Percentiles rank a stretch among this genome's conserved stretches.
Conservation (phyloP, 2,113 vertebrate genomes). For the Hippocampus guttulatus region DNA sequence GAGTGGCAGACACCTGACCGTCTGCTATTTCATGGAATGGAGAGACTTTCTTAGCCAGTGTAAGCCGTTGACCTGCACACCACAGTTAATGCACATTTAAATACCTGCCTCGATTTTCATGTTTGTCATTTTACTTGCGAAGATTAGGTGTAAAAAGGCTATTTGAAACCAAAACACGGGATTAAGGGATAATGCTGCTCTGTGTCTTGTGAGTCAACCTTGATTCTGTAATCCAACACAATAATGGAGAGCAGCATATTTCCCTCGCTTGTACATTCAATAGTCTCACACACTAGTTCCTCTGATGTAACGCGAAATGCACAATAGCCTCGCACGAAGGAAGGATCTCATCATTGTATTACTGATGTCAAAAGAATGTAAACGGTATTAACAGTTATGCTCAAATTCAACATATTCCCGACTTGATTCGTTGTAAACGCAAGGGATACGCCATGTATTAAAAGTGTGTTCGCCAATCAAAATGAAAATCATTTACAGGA, state of each 20-base stretch:
- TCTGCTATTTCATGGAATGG: constrained; percentile 38
- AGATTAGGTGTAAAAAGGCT: constrained; percentile 73
- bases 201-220: constrained; percentile 73
- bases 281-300: constrained; percentile 49
- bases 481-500: not conserved
- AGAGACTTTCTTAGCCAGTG: constrained; percentile 50
- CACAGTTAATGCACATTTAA: constrained; percentile 66
- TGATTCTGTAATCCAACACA: constrained; percentile 74
- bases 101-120: constrained; percentile 67
- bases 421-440: not conserved
- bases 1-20: constrained; percentile 38
- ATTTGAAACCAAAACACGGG: constrained; percentile 77
- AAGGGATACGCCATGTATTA: not conserved
- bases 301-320: constrained; percentile 57
- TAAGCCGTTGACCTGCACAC: constrained; percentile 67
- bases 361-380: constrained; percentile 26
- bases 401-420: constrained; percentile 11
- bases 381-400: constrained; percentile 31
- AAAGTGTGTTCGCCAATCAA: not conserved
- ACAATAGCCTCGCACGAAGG: constrained; percentile 51
- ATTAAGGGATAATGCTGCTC: constrained; percentile 75
- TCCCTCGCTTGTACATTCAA: constrained; percentile 62
- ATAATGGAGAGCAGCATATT: constrained; percentile 66
- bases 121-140: constrained; percentile 72
- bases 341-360: constrained; percentile 48